Base-by-base conservation (phyloP, 2,797 vertebrate species). In the Hybognathus amarus region DNA sequence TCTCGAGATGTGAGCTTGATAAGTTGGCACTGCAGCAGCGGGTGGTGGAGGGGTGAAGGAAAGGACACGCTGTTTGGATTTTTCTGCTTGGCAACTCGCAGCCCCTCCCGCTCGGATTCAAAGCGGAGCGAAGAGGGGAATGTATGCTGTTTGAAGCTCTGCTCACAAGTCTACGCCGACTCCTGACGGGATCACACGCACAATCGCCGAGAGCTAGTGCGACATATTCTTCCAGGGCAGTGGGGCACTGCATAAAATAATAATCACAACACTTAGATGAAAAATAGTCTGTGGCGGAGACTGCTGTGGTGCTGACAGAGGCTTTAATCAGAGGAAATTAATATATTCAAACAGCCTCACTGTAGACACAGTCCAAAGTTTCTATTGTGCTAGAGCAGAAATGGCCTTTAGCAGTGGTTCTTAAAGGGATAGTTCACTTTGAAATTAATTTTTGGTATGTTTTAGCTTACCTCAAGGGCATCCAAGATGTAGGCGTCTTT, bases 131-230 rank as follows among this genome's bases (percentile, higher is more conserved):
- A 50, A 77, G 74, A 71, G 74, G 61, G 68, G 67, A 83, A 64
- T 12, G 24, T 61, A 69, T 69, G 74, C 85, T 73, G 87, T 90
- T 89, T 90, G 87, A 89, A 89, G 87, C 76, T 73, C 74, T 68
- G 56, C 83, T 74, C 54, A 27, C 45, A 70, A 69, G 69, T 71
- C 80, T 66, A n/a, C 71, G 33, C 79, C 27, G 70, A 33, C 50
- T 80, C 86, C 77, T 79, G 68, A 69, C 36, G 70, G 86, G 59
- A 75, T 74, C 45, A 42, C 24, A 50, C 66, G 59, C 63, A 33
- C 22, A 89, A 73, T 67, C 24, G 56, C 54, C 75, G 47, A 71
- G 82, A 82, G 75, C 63, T 77, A 54, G 77, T 8, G 81, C 40
- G 11, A 61, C 33, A 70, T 9, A 40, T 52, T 73, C 59, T 42